Evolutionary conservation across 2,113 vertebrate genomes (phyloP).

Genomic region (Saccopteryx leptura): DNA sequence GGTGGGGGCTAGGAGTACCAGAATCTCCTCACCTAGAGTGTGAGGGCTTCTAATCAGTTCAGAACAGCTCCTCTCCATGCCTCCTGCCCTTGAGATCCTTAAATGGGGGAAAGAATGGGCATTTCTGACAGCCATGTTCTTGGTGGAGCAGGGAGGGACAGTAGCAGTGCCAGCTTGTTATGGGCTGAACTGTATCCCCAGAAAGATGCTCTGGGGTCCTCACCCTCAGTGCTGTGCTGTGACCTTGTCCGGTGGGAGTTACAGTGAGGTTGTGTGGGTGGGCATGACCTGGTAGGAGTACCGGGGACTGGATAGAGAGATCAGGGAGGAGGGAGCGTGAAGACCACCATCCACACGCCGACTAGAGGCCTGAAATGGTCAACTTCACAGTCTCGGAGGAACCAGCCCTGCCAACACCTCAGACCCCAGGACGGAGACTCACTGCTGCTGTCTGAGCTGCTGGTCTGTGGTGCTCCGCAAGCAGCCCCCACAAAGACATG

Average conservation of each 20-base stretch:
- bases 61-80: too few species aligned
- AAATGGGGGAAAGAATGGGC: accelerated
- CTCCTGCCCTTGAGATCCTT: neutral
- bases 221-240: accelerated
- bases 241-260: neutral
- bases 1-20: too few species aligned
- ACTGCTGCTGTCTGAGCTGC: neutral
- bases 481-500: neutral
- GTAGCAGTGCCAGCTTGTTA: too few species aligned
- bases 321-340: too few species aligned
- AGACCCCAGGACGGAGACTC: neutral
- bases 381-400: neutral
- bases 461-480: neutral
- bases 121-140: neutral
- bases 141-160: neutral
- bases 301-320: too few species aligned
- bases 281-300: too few species aligned
- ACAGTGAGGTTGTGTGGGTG: accelerated
- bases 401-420: neutral
- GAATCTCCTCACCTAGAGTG: too few species aligned
- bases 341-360: too few species aligned
- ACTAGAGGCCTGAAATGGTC: too few species aligned
- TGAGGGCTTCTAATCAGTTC: neutral
- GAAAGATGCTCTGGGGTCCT: neutral
- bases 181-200: too few species aligned